Base-by-base conservation (phyloP, 1,140 invertebrate species). In the Drosophila pandora region DNA sequence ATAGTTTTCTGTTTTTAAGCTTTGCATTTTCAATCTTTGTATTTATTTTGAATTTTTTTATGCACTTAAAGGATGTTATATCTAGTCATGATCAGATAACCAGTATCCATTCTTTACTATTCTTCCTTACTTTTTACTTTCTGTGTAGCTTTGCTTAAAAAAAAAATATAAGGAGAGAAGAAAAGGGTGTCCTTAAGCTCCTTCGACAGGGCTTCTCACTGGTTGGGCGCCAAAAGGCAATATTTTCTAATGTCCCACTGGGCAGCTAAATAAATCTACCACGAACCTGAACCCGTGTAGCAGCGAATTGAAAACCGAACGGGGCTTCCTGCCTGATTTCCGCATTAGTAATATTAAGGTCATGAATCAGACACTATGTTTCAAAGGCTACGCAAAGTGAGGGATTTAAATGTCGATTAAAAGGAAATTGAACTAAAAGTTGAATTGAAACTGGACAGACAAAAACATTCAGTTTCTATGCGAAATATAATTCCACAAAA, bases 21-120 rank as follows among this genome's bases (percentile, higher is more conserved):
- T 57, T 47, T 30, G 45, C 64, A 54, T 67, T 77, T 50, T 28
- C 5, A 73, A 68, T 71, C 85, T 84, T 87, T 81, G 82, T 81
- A 45, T 39, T 13, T 52, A 32, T 41, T 21, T 47, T 10, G 30
- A 25, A 32, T 45, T 45, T 61, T 54, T n/a, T 53, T 37, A 41
- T 21, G 30, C 37, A 37, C 10, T 37, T 37, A 3, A 37, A n/a
- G 9, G 10, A 12, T 4, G 34, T 12, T 12, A 37, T 37, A 37
- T n/a, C 3, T 4, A 12, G n/a, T 5, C 25, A 25, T 25, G 25
- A 25, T 25, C 3, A 6, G 25, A 28, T 28, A 5, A 7, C 25
- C 25, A 17, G 17, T 17, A 17, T 17, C 17, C 17, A 17, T 17
- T 17, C 17, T 17, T 17, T 17, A 17, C 17, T 17, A 17, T 17